Evolutionary conservation across 2,888 invertebrate species (phyloP).

Genomic region (Drosophila histrio): DNA sequence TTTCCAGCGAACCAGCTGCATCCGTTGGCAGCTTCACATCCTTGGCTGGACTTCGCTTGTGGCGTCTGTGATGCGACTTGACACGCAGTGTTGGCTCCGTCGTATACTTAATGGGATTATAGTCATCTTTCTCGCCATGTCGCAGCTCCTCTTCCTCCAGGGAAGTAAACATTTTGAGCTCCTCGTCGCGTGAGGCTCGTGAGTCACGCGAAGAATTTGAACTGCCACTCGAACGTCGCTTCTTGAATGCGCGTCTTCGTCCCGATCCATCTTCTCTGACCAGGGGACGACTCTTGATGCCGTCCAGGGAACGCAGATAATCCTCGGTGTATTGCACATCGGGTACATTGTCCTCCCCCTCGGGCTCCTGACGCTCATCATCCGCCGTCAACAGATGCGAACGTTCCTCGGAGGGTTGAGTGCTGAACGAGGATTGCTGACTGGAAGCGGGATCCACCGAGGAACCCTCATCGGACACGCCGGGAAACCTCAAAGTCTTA

Average conservation of each 20-base stretch:
- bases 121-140: slow-evolving; percentile 78
- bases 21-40: slow-evolving; percentile 59
- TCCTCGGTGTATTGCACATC: slow-evolving; percentile 83
- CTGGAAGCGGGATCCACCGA: slow-evolving; percentile 80
- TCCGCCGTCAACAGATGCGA: slow-evolving; percentile 85
- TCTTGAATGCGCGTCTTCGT: slow-evolving; percentile 87
- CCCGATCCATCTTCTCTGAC: slow-evolving; percentile 87
- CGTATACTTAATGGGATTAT: slow-evolving; percentile 81
- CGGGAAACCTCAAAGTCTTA: slow-evolving; percentile 77
- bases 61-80: slow-evolving; percentile 78
- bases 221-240: slow-evolving; percentile 86
- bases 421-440: slow-evolving; percentile 79
- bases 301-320: slow-evolving; percentile 87
- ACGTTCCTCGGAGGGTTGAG: slow-evolving; percentile 78
- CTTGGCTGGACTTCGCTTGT: slow-evolving; percentile 82
- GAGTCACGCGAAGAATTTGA: slow-evolving; percentile 87
- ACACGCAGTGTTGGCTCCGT: slow-evolving; percentile 81
- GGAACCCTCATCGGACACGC: slow-evolving; percentile 81
- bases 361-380: slow-evolving; percentile 85
- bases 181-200: slow-evolving; percentile 87
- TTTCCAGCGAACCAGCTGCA: slow-evolving; percentile 70
- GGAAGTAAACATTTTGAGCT: slow-evolving; percentile 87
- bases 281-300: slow-evolving; percentile 87
- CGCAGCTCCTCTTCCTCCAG: slow-evolving; percentile 87
- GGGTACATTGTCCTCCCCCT: slow-evolving; percentile 80